Evolutionary conservation across 2,797 vertebrate species (phyloP), one percentile per base, ranked within the genome.

Genomic region (Varecia variegata): DNA sequence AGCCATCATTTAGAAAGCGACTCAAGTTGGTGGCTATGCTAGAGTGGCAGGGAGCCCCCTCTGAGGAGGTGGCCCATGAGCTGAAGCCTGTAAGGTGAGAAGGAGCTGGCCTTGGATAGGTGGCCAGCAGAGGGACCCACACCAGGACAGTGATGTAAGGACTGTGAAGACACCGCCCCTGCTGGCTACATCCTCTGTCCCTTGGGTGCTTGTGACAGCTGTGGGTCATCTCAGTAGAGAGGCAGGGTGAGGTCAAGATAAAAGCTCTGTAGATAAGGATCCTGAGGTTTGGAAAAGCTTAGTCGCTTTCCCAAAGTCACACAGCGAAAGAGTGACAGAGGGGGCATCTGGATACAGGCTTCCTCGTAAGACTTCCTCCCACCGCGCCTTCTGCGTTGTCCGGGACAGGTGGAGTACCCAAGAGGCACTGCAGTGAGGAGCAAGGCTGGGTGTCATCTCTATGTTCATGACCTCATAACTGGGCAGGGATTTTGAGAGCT

Each of bases 401-500:
- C 47, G 94, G 8, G 0, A 3, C 17, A 1, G 3, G 7, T 7
- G 45, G 32, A 20, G 5, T 14, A 35, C 30, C 50, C 11, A 12
- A 50, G 54, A 71, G 35, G 35, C 1, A 4, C 1, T 6, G 15
- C 68, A 54, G 17, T 70, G 32, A 52, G 70, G 65, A 62, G n/a
- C 3, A 2, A 45, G 38, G 4, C 38, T 30, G 18, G 3, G 2
- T 3, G 4, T 11, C 25, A 21, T 47, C 56, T 90, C 47, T 70
- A n/a, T 0, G 1, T 11, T 35, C 38, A 2, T 21, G 56, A 32
- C 20, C 3, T n/a, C 27, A 21, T 32, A n/a, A 8, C 11, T 8
- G 7, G 38, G 11, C 47, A 52, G 45, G 0, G 0, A 47, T 13
- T 35, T 25, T 52, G 68, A 93, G 11, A 35, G 54, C 43, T 9